Evolutionary conservation across 2,113 vertebrate species (phyloP).

Genomic region (Pelvicachromis taeniatus): DNA sequence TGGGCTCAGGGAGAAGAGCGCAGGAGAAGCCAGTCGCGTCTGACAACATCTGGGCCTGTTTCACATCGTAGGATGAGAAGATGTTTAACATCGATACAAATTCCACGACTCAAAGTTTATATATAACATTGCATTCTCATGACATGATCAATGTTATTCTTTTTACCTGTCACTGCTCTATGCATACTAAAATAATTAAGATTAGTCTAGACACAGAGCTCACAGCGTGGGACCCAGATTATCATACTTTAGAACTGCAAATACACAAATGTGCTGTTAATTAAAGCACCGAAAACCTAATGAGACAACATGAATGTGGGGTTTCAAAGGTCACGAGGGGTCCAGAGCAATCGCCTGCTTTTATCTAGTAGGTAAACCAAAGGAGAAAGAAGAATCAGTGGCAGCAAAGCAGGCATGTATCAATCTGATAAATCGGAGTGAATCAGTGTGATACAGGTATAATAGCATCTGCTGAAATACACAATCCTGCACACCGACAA

Average conservation of each 20-base stretch:
- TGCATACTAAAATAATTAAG: not conserved
- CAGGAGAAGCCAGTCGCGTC: not conserved
- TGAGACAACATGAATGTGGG: not conserved
- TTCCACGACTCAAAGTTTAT: not conserved
- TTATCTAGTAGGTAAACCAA: not conserved
- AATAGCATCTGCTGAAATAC: not conserved
- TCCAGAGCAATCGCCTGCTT: not conserved
- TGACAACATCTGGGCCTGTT: not conserved
- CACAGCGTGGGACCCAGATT: not conserved
- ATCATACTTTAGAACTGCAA: not conserved
- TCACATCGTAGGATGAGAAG: not conserved
- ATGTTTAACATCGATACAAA: not conserved
- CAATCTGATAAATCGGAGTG: not conserved
- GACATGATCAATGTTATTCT: not conserved
- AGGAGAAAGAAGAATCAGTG: not conserved
- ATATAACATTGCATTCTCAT: not conserved
- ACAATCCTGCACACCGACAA: no score
- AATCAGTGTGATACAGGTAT: not conserved
- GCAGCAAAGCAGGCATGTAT: not conserved
- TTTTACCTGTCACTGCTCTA: not conserved
- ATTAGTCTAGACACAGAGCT: not conserved
- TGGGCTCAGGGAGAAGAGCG: not conserved
- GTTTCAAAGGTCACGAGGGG: not conserved
- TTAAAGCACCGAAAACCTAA: not conserved
- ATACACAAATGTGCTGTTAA: not conserved